Conservation (phyloP, 2,113 vertebrate genomes). For the Ciconia boyciana region DNA sequence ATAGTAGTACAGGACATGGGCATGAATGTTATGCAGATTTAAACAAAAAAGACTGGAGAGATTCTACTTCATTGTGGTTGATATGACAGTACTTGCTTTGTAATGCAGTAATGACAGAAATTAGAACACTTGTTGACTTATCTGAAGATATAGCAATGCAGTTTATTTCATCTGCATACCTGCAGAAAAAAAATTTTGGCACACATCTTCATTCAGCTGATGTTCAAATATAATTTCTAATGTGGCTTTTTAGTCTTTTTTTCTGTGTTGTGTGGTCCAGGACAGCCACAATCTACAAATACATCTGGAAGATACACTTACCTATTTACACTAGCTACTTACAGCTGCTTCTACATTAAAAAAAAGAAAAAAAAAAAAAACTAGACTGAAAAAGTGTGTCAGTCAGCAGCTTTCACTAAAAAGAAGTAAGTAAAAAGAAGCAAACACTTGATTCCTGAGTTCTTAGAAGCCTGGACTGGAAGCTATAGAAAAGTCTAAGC, state of each 20-base stretch:
- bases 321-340: neutral
- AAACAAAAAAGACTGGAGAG: neutral
- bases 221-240: neutral
- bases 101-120: neutral
- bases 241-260: neutral
- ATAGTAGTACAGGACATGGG: neutral
- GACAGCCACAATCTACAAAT: neutral
- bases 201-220: neutral
- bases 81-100: neutral
- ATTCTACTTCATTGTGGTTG: neutral
- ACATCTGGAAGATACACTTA: neutral
- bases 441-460: neutral
- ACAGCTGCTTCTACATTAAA: neutral
- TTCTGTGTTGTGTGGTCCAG: neutral
- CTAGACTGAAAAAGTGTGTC: neutral
- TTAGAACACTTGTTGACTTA: neutral
- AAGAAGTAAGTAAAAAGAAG: neutral
- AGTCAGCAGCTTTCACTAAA: neutral
- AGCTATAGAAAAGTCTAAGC: neutral
- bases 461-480: neutral
- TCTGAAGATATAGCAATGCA: neutral
- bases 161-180: neutral
- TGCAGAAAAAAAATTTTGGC: neutral
- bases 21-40: neutral
- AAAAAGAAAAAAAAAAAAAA: neutral